Evolutionary conservation across 2,888 invertebrate genomes (phyloP).

Genomic region (Parthenolecanium corni): DNA sequence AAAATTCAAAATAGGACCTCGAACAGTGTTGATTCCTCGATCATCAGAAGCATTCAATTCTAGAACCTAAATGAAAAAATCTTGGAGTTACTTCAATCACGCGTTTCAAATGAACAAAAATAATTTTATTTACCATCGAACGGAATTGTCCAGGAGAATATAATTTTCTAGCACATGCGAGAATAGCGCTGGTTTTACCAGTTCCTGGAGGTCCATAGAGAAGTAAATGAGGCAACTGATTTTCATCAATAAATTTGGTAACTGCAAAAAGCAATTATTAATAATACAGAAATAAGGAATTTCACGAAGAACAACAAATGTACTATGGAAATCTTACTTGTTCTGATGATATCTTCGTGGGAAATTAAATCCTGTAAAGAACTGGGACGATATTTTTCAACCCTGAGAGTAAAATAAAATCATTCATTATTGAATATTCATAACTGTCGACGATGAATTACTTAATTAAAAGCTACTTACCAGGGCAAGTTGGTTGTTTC

Average conservation of each 20-base stretch:
- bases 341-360: conserved; percentile 90
- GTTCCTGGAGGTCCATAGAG: conserved; percentile 98
- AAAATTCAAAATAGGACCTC: conserved; percentile 88
- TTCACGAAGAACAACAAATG: background rate
- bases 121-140: conserved; percentile 64
- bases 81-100: background rate
- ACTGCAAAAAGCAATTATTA: conserved; percentile 45
- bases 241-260: conserved; percentile 74
- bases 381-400: conserved; percentile 94
- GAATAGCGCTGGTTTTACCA: conserved; percentile 93
- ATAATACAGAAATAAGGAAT: conserved; percentile 15
- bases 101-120: background rate
- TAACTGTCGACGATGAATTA: background rate
- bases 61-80: conserved; percentile 49
- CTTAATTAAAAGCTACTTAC: conserved; percentile 17
- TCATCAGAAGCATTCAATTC: conserved; percentile 98
- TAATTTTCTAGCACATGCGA: conserved; percentile 87
- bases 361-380: conserved; percentile 87
- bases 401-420: conserved; percentile 50
- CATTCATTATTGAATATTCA: conserved; percentile 14
- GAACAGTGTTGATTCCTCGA: conserved; percentile 87
- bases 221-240: conserved; percentile 86
- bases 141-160: conserved; percentile 80
- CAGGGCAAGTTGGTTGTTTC: conserved; percentile 32
- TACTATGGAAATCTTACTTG: conserved; percentile 53